Evolutionary conservation across 2,797 vertebrate species (phyloP), one percentile per base, ranked within the genome.

Genomic region (Rousettus madagascariensis): DNA sequence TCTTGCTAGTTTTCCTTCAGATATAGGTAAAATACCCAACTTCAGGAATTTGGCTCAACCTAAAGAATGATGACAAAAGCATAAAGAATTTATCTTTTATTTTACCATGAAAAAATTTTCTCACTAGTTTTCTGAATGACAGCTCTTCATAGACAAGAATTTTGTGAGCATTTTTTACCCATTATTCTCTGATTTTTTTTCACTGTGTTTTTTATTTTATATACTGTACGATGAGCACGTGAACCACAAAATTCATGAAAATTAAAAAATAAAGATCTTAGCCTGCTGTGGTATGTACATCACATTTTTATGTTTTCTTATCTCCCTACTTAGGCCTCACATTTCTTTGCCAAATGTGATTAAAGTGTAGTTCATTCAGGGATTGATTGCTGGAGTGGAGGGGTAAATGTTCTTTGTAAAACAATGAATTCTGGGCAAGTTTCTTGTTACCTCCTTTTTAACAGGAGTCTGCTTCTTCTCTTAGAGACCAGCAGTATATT

Each of bases 1-100:
- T 26, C 43, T 43, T 77, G 53, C 71, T 90, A 93, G 28, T 86
- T 80, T 95, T 69, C 53, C n/a, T 88, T 90, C 72, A 41, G 26
- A 26, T 71, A 5, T 24, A 66, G n/a, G 20, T 41, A 41, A 63
- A 86, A 53, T 51, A 65, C 19, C 20, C 5, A 86, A 51, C 38
- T 75, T 61, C 19, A 92, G 86, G 24, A 82, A 38, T 55, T 77
- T 95, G 80, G 2, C 22, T 59, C 24, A 90, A 61, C 0, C 53
- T 79, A 15, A 63, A 82, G 24, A 95, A 75, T 41, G n/a, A 20
- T 41, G 53, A 55, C 24, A 87, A 46, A 87, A 83, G 30, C 46
- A 33, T 33, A 22, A 11, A 30, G 6, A 43, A 74, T 41, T 28
- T 7, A 15, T 49, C 22, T 80, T 87, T 51, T 16, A 75, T 53